A percentile compares a stretch with the other conserved stretches of the same genome.
These are phyloP conservation scores for Orthonevra nobilis DNA, from an alignment of 2,888 invertebrate genomes.

Conservation along the genomic window DNA sequence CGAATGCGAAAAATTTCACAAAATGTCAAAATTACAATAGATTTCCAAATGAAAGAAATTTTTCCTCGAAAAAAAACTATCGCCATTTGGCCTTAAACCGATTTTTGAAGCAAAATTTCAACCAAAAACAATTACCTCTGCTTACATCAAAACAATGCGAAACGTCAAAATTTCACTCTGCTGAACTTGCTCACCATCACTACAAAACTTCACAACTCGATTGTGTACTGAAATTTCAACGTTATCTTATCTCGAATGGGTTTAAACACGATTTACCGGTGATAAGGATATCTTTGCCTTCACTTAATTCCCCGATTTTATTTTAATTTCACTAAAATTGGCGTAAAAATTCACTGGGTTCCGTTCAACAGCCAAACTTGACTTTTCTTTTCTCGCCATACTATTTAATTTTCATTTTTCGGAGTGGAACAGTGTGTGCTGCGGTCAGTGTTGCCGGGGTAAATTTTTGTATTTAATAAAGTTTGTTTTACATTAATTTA, in stretches of 20 bases:
- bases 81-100: background rate
- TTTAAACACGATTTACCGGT: background rate
- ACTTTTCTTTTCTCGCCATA: constrained; percentile 41
- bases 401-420: no score
- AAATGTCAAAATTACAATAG: constrained; percentile 57
- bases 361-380: constrained; percentile 51
- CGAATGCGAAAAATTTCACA: constrained; percentile 46
- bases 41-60: constrained; percentile 21
- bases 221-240: constrained; percentile 1
- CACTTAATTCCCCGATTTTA: constrained; percentile 10
- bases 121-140: constrained; percentile 14
- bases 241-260: background rate
- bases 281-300: no score
- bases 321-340: constrained; percentile 3
- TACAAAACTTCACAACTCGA: constrained; percentile 7
- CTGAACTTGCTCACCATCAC: background rate
- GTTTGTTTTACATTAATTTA: no score
- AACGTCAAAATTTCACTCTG: background rate
- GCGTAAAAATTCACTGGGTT: constrained; percentile 57
- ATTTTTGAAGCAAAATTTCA: background rate
- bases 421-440: constrained; percentile 15
- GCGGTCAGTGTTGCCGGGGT: no score
- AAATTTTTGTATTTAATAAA: no score
- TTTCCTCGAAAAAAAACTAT: background rate
- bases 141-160: background rate